Conservation (phyloP, 2,113 vertebrate species). For the Hyla sarda region DNA sequence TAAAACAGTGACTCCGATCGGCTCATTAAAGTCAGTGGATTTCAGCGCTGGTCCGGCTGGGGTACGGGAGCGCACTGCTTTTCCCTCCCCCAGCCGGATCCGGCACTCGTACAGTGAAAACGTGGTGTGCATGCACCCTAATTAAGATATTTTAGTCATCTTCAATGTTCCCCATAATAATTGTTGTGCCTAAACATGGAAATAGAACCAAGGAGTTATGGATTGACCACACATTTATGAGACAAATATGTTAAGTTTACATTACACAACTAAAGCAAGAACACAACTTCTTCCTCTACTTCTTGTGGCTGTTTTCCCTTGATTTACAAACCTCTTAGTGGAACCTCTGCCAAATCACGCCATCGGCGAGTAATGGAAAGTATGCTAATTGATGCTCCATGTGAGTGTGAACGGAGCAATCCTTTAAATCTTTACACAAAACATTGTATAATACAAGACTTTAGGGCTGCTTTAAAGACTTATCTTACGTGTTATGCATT, state of each 20-base stretch:
- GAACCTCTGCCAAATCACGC: conserved; percentile 24
- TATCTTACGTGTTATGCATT: conserved; percentile 8
- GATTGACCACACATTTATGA: conserved; percentile 22
- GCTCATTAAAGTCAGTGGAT: no score
- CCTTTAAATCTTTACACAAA: neutral
- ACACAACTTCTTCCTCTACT: neutral
- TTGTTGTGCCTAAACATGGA: conserved; percentile 42
- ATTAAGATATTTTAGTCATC: neutral
- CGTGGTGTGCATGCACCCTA: no score
- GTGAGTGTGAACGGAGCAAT: neutral
- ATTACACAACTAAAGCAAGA: conserved; percentile 34
- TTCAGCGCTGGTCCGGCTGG: no score
- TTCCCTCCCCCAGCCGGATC: no score
- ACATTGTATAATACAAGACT: neutral
- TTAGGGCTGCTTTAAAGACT: neutral
- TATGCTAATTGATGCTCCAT: conserved; percentile 27
- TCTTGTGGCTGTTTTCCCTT: neutral
- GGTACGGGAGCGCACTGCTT: no score
- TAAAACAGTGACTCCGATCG: no score
- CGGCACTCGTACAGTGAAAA: no score
- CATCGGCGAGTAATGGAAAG: conserved; percentile 35
- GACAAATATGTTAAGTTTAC: conserved; percentile 6
- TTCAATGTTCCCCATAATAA: neutral
- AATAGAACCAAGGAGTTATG: conserved; percentile 4
- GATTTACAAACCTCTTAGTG: conserved; percentile 10